Conservation (phyloP, 1,140 invertebrate species). For the Sarcophaga peregrina region DNA sequence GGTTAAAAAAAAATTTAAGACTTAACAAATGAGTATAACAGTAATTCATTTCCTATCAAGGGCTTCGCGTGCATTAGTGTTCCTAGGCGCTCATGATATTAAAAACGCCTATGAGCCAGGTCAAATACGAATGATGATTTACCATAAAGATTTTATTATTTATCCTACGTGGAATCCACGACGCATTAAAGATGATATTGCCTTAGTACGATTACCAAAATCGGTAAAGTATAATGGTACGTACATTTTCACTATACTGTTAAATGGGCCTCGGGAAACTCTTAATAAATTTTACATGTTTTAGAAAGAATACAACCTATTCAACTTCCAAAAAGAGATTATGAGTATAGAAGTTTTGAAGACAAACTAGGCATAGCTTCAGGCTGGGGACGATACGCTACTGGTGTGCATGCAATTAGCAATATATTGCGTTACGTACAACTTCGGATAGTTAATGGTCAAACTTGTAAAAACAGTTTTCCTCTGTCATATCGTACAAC, state of each 20-base stretch:
- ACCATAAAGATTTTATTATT: conserved; percentile 65
- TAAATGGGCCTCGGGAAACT: too few relatives aligned
- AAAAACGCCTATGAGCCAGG: conserved; percentile 64
- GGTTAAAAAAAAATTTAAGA: neutral
- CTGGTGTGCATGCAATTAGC: conserved; percentile 64
- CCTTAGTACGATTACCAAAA: conserved; percentile 69
- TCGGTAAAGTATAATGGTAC: conserved; percentile 68
- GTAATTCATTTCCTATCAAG: conserved; percentile 47
- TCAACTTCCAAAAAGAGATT: conserved; percentile 64
- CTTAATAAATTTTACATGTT: neutral
- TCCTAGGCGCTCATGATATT: conserved; percentile 69
- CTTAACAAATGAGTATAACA: neutral
- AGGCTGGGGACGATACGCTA: conserved; percentile 68
- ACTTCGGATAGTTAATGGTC: conserved; percentile 70
- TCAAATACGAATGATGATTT: conserved; percentile 62
- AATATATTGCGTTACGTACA: conserved; percentile 66
- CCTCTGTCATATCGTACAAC: conserved; percentile 68
- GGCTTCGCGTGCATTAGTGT: conserved; percentile 63
- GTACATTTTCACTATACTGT: neutral
- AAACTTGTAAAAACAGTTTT: conserved; percentile 70
- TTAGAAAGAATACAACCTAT: conserved; percentile 68
- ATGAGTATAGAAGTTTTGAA: conserved; percentile 64
- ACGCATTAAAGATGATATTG: conserved; percentile 69
- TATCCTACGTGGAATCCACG: conserved; percentile 68
- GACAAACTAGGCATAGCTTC: conserved; percentile 66